phyloP scores from a whole-genome alignment of 2,113 vertebrate species.

The Malaclemys terrapin region DNA sequence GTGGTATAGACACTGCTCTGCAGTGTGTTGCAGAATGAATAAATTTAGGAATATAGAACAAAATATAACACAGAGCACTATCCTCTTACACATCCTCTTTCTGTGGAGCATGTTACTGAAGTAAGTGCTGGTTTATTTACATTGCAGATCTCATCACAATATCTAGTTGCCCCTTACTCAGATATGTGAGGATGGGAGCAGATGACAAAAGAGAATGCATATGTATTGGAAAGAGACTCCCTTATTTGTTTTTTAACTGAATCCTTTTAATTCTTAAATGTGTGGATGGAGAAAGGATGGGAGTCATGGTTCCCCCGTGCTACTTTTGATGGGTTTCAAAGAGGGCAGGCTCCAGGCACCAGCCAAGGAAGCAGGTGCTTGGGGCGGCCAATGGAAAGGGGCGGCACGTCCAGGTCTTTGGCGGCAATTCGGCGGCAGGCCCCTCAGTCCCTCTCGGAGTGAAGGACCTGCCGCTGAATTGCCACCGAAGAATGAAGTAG shows the following conservation, averaged over 20 bases:
- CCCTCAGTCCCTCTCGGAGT: no score
- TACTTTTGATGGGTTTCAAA: neutral
- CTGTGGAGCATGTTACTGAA: neutral
- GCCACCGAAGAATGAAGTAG: no score
- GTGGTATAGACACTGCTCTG: neutral
- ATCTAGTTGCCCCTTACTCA: accelerated
- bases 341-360: no score
- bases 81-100: neutral
- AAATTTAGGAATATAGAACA: neutral
- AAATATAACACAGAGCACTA: neutral
- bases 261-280: neutral
- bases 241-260: neutral
- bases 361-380: no score
- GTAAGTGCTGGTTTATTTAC: neutral
- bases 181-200: neutral
- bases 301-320: neutral
- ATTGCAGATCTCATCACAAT: accelerated
- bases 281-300: neutral
- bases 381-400: no score
- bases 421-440: no score
- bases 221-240: neutral
- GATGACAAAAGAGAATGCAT: neutral
- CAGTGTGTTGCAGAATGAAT: neutral
- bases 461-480: no score
- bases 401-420: no score